These are phyloP conservation scores for Spatulosminthurus flaviceps DNA, from an alignment of 2,888 invertebrate genomes.

Conservation along the genomic window DNA sequence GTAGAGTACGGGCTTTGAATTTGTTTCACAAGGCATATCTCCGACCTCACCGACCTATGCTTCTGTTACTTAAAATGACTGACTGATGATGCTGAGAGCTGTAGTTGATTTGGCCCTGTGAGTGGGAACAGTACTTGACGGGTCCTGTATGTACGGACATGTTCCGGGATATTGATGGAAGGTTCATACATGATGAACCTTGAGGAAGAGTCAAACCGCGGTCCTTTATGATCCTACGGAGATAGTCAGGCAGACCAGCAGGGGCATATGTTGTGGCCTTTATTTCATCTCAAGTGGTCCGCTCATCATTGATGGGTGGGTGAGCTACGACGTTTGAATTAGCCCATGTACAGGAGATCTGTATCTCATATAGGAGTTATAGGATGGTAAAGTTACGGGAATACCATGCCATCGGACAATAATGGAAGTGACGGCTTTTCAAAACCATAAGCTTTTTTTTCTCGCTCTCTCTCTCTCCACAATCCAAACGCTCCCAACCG, in stretches of 20 bases:
- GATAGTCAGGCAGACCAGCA: not conserved
- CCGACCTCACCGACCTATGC: not conserved
- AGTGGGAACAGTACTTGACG: conserved; percentile 1
- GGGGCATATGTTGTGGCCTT: not conserved
- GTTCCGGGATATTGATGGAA: not conserved
- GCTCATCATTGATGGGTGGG: conserved; percentile 14
- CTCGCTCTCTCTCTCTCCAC: no score
- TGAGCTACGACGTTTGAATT: conserved; percentile 18
- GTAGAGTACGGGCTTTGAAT: no score
- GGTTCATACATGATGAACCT: not conserved
- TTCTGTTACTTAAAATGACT: conserved; percentile 1
- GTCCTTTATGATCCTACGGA: not conserved
- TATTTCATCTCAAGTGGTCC: conserved; percentile 1
- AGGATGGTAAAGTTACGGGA: not conserved
- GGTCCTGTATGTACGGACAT: no score
- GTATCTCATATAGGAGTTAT: not conserved
- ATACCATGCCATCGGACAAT: conserved; percentile 6
- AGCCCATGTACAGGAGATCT: no score
- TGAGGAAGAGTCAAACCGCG: not conserved
- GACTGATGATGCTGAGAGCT: conserved; percentile 7
- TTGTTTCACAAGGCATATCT: no score
- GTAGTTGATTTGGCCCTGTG: not conserved
- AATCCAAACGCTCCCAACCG: not conserved
- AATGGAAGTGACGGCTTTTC: conserved; percentile 13
- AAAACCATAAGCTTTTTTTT: conserved; percentile 1